Evolutionary conservation across 2,888 invertebrate genomes (phyloP), one percentile per base, ranked within the genome.

Genomic region (Frankliniella fusca): DNA sequence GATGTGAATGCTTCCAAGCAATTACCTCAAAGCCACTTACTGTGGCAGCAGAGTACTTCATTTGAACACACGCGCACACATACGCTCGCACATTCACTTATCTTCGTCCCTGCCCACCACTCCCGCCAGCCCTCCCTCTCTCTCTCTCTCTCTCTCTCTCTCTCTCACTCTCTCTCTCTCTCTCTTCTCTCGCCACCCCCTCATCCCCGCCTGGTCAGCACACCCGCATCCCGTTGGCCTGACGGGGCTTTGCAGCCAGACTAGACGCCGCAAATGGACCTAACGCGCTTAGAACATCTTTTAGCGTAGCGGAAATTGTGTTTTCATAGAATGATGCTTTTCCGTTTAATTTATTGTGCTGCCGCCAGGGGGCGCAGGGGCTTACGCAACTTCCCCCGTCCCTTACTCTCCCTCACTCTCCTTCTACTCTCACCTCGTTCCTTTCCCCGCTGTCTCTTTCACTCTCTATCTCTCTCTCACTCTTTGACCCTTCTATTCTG

Each of bases 321-420:
- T 76, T 76, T 76, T 76, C 70, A 27, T 76, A 76, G 70, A 76
- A 76, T 76, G 70, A 76, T 76, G 70, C 70, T 76, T 76, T 76
- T 76, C 70, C 70, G 70, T 76, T 76, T 76, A 76, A 76, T 76
- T 76, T 76, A 76, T 76, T 23, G 70, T 76, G 70, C 70, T 76
- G 70, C 70, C 27, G 70, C 23, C 70, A 70, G 70, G 70, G 70
- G 70, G 70, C 70, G 70, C 70, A 76, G 70, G 12, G 70, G 70
- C 70, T 76, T 76, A 27, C 27, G 70, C 9, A 20, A 20, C 54
- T 54, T 5, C 54, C 20, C 54, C 20, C 54, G 18, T 20, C 54
- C 54, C 54, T 5, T 12, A 15, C 54, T 54, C 54, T 54, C 12
- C 54, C 54, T 54, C 1, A 15, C 54, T 0, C 12, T 54, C 12